Conservation (phyloP, 1,140 invertebrate genomes). For the Chrysomallon squamiferum region DNA sequence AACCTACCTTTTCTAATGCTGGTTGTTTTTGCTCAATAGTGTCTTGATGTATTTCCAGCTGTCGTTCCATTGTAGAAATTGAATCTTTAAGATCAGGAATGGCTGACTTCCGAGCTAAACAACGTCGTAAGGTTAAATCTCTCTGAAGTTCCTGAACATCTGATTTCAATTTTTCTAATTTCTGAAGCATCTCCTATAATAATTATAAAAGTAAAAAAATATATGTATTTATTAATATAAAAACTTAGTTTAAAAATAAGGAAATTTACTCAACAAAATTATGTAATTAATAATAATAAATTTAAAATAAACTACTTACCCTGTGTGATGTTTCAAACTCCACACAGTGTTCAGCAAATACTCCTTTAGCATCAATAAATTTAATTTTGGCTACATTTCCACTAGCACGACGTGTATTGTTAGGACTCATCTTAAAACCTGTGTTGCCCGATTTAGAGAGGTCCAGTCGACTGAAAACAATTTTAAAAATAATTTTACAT, state of each 20-base stretch:
- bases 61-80: constrained; percentile 27
- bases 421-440: not conserved
- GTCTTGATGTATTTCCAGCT: constrained; percentile 33
- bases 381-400: constrained; percentile 34
- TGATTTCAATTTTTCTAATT: constrained; percentile 44
- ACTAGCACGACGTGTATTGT: constrained; percentile 15
- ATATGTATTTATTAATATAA: not conserved
- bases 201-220: not conserved
- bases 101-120: constrained; percentile 33
- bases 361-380: constrained; percentile 43
- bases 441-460: not conserved
- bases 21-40: constrained; percentile 39
- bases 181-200: constrained; percentile 36
- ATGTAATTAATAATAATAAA: too few species aligned
- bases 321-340: constrained; percentile 46
- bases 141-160: constrained; percentile 48
- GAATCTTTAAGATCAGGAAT: constrained; percentile 21
- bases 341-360: constrained; percentile 48
- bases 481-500: too few species aligned
- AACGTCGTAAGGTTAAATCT: constrained; percentile 50
- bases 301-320: constrained; percentile 20
- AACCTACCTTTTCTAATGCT: constrained; percentile 38
- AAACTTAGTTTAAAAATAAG: not conserved
- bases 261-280: too few species aligned
- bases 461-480: too few species aligned